phyloP scores from a whole-genome alignment of 1,140 invertebrate species.

The Chrysoperla carnea region DNA sequence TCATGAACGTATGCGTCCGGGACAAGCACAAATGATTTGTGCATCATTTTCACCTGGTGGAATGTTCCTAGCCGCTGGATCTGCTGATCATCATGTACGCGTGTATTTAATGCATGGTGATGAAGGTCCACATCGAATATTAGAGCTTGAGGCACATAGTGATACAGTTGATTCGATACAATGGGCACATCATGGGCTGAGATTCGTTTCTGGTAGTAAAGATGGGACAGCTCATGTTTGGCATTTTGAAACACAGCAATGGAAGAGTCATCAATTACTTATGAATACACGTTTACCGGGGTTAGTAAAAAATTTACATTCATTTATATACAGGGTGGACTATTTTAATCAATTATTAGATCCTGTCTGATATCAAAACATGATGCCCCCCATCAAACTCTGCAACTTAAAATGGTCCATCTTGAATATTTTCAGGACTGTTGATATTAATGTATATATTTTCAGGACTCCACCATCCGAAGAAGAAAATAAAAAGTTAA shows the following conservation, averaged over 20 bases:
- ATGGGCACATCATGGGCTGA: slow-evolving; percentile 72
- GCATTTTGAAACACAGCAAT: slow-evolving; percentile 78
- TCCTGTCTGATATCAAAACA: too few species aligned
- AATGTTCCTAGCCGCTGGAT: slow-evolving; percentile 82
- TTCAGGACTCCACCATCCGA: slow-evolving; percentile 30
- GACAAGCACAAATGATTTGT: slow-evolving; percentile 91
- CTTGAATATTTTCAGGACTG: too few species aligned
- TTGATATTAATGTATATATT: background rate
- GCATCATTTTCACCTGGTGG: slow-evolving; percentile 89
- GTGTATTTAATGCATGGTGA: slow-evolving; percentile 70
- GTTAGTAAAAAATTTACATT: slow-evolving; percentile 23
- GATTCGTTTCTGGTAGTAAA: slow-evolving; percentile 89
- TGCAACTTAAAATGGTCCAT: too few species aligned
- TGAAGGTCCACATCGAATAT: slow-evolving; percentile 47
- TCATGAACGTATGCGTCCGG: slow-evolving; percentile 82
- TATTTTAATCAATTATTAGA: too few species aligned
- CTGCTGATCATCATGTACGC: slow-evolving; percentile 82
- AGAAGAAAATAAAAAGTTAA: slow-evolving; percentile 48
- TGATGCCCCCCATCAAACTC: too few species aligned
- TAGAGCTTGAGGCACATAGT: slow-evolving; percentile 75
- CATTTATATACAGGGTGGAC: slow-evolving; percentile 1
- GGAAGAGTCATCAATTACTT: slow-evolving; percentile 59
- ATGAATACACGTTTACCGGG: slow-evolving; percentile 51
- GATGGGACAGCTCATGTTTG: slow-evolving; percentile 93
- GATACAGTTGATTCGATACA: slow-evolving; percentile 93